Percentiles rank a stretch among this genome's conserved stretches.
These are phyloP conservation scores for Epinotia brunnichana DNA, from an alignment of 2,888 invertebrate species.

Conservation along the genomic window DNA sequence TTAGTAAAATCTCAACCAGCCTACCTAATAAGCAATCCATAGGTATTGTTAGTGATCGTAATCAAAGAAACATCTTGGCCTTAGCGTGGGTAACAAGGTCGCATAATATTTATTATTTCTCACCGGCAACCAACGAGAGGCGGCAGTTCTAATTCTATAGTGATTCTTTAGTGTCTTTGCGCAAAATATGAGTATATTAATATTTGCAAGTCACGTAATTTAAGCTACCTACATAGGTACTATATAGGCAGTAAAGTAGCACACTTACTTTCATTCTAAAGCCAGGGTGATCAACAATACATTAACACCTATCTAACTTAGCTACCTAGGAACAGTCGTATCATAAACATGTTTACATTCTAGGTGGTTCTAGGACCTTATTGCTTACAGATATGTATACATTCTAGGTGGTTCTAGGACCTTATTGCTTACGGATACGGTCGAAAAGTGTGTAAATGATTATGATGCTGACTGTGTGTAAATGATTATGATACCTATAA, in stretches of 20 bases:
- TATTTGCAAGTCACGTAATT: neutral
- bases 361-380: too few species aligned
- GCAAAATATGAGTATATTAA: neutral
- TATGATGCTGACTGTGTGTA: too few species aligned
- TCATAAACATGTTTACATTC: too few species aligned
- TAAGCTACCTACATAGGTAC: neutral
- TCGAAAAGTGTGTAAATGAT: too few species aligned
- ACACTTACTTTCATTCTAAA: neutral
- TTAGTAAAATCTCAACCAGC: neutral
- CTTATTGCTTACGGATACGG: too few species aligned
- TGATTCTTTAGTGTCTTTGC: neutral
- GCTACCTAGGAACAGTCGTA: neutral
- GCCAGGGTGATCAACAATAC: neutral
- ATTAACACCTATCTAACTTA: neutral
- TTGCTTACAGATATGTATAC: too few species aligned
- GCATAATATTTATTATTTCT: constrained; percentile 43
- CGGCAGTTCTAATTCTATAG: neutral
- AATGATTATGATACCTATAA: too few species aligned
- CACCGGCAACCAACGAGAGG: constrained; percentile 17
- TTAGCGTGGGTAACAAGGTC: constrained; percentile 44
- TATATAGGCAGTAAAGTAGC: too few species aligned
- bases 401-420: too few species aligned
- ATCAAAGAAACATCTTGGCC: constrained; percentile 32
- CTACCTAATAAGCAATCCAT: neutral
- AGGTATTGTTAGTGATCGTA: neutral